Base-by-base conservation (phyloP, 2,113 vertebrate species). In the Phylloscopus trochiloides region DNA sequence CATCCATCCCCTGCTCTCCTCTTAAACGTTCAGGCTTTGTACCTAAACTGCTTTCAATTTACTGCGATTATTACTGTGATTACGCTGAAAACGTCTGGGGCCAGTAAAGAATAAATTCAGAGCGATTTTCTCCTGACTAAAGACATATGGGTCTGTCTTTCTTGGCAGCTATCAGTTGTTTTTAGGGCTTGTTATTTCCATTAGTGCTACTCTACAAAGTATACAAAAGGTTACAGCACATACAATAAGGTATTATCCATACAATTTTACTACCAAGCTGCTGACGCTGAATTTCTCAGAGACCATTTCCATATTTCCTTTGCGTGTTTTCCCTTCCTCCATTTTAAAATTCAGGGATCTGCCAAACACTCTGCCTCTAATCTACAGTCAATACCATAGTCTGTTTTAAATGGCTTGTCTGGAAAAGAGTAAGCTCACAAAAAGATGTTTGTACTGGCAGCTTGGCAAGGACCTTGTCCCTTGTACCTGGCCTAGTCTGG, bases 361-460 rank as follows among this genome's bases (percentile, higher is more conserved):
- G 91, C 86, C 94, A 96, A 97, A 75, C 32, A 26, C 83, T 79
- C 32, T 18, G 67, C 75, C 88, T 96, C 78, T 97, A 97, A 97
- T 96, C 92, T 96, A 40, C 85, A 93, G 66, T 93, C 91, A 92
- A 92, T 94, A 92, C 91, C 81, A 90, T 32, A 22, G 82, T 59
- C 86, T 88, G 88, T 96, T 97, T 96, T 76, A 90, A 94, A 94
- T 94, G 92, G 94, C 95, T 92, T 95, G 95, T 86, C 95, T 96
- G 80, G 72, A 94, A 96, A 88, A 96, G 88, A 86, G 77, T 63
- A 68, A 90, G 92, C 96, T 95, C 85, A 94, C 91, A 85, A 70
- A 92, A 92, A 95, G 90, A 77, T 96, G 80, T 92, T 85, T 93
- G 86, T 97, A 83, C 87, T 93, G 91, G 94, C 90, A 97, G 87